phyloP scores from a whole-genome alignment of 2,888 invertebrate species.

The Petrolisthes manimaculis region DNA sequence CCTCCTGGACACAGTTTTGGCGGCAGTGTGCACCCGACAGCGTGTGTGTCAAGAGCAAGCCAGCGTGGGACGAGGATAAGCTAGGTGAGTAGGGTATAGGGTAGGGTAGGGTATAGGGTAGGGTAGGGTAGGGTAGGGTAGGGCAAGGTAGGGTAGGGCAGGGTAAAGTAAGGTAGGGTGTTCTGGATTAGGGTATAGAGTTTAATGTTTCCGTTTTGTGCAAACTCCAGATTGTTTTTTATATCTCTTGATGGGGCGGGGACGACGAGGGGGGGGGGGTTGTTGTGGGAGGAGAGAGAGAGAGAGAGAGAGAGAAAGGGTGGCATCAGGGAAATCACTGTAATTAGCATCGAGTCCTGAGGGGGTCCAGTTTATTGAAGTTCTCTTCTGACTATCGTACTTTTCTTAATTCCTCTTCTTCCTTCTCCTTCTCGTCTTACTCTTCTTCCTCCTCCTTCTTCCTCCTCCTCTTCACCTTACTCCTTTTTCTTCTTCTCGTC shows the following conservation, averaged over 20 bases:
- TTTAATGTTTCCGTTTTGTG: too few species aligned
- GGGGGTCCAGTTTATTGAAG: too few species aligned
- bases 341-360: too few species aligned
- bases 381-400: neutral
- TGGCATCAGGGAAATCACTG: neutral
- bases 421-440: neutral
- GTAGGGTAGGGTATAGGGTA: neutral
- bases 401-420: too few species aligned
- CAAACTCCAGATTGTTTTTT: too few species aligned
- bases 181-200: too few species aligned
- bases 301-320: too few species aligned
- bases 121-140: neutral
- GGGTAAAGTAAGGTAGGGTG: neutral
- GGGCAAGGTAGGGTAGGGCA: neutral
- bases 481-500: too few species aligned
- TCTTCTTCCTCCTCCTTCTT: neutral
- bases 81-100: neutral
- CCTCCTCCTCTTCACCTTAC: conserved; percentile 10
- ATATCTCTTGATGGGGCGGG: too few species aligned
- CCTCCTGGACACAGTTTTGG: conserved; percentile 61
- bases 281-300: too few species aligned
- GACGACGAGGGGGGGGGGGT: too few species aligned
- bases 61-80: conserved; percentile 28
- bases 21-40: conserved; percentile 55
- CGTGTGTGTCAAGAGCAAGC: conserved; percentile 60